Percentiles rank a stretch among this genome's conserved stretches.
Conservation (phyloP, 2,113 vertebrate species). For the Charadrius vociferus region DNA sequence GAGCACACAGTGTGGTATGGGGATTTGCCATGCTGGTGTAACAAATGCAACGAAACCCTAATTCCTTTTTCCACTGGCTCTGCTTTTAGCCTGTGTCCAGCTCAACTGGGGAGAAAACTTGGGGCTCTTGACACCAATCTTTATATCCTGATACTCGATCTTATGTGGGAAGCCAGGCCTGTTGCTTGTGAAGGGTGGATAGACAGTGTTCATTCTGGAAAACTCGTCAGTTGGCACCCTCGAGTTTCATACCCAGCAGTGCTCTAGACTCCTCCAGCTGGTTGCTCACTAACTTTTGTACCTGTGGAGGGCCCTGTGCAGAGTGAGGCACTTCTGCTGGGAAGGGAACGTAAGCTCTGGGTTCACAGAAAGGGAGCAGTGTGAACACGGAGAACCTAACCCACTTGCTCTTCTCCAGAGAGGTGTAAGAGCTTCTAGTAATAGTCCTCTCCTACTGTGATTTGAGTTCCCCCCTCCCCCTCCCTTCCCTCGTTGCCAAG, state of each 20-base stretch:
- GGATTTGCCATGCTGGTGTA: background rate
- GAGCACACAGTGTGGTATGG: accelerated
- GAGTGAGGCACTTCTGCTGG: background rate
- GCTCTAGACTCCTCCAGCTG: background rate
- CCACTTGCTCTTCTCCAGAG: background rate
- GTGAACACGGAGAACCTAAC: background rate
- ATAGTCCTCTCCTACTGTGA: background rate
- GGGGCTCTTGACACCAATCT: background rate
- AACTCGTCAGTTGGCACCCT: background rate
- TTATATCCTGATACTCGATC: background rate
- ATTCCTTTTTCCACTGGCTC: background rate
- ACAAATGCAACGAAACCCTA: background rate
- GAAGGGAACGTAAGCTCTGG: background rate
- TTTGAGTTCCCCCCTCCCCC: background rate
- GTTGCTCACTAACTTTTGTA: background rate
- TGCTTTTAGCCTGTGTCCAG: background rate
- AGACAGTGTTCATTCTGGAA: background rate
- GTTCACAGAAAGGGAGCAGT: background rate
- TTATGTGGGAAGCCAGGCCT: background rate
- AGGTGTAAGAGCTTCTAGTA: background rate
- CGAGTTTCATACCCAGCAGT: background rate
- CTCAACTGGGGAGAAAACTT: background rate
- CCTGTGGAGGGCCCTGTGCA: background rate
- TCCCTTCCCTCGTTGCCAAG: background rate
- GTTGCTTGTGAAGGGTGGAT: background rate